Base-by-base conservation (phyloP, 2,888 invertebrate genomes). In the Harpagoxenus sublaevis region DNA sequence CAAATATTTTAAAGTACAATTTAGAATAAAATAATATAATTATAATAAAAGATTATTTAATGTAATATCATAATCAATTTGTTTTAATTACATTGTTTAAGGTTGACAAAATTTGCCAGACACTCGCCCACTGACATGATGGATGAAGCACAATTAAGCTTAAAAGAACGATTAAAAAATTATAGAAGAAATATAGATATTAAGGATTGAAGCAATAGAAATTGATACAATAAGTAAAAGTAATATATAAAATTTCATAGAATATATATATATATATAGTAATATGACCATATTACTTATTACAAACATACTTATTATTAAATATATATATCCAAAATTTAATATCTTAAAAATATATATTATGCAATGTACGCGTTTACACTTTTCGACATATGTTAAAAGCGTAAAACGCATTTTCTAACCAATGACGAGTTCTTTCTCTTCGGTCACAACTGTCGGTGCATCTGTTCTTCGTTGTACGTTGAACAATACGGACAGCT, bases 401-500 rank as follows among this genome's bases (percentile, higher is more conserved):
- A 66, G 18, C 18, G n/a, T 65, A 60, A 48, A 78, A 57, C 68
- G 75, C 74, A 85, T 84, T 73, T 86, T 35, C 73, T 88, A 88
- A 63, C 86, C 70, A 68, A 90, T 35, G 18, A 86, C 39, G 51
- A 90, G 53, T 28, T 82, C 57, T 65, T 65, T 87, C 45, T 66
- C 28, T 60, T 89, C 91, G 0, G 39, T 85, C 45, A 94, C 90
- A 31, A 87, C 74, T 3, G 70, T 74, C 5, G 93, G 88, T 4
- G 91, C 93, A 70, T 91, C 86, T 8, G 85, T 18, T 83, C 88
- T 90, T 79, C 92, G 93, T 55, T 90, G 77, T 42, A 94, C 88
- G 51, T 89, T 90, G 83, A 93, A 94, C 53, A 92, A 73, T 18
- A 92, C 83, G 2, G 88, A 89, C 10, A 94, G 86, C 83, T 90